Percentiles rank a stretch among this genome's conserved stretches.
These are phyloP conservation scores for Sitophilus oryzae DNA, from an alignment of 1,140 invertebrate genomes.

Conservation along the genomic window DNA sequence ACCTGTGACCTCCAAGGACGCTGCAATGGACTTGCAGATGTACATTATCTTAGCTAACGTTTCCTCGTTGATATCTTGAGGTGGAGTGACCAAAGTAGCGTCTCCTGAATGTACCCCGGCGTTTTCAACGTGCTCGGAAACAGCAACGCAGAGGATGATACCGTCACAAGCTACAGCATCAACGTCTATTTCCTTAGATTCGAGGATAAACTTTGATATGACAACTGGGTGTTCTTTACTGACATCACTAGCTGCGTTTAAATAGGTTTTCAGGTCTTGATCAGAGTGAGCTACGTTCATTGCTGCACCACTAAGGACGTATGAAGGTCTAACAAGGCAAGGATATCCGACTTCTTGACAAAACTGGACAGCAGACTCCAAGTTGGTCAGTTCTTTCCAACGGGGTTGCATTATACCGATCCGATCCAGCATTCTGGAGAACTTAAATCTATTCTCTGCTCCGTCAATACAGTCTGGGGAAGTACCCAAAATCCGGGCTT, in stretches of 20 bases:
- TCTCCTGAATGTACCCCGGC: slow-evolving; percentile 99
- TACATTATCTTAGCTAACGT: slow-evolving; percentile 86
- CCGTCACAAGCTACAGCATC: slow-evolving; percentile 96
- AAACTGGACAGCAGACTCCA: slow-evolving; percentile 82
- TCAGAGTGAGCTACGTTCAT: slow-evolving; percentile 98
- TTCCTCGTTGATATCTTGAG: slow-evolving; percentile 92
- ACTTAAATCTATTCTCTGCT: slow-evolving; percentile 98
- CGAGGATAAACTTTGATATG: slow-evolving; percentile 95
- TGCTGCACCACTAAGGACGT: slow-evolving; percentile 96
- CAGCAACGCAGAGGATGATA: slow-evolving; percentile 87
- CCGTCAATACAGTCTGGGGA: slow-evolving; percentile 94
- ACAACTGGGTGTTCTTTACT: slow-evolving; percentile 97
- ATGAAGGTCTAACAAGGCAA: slow-evolving; percentile 94
- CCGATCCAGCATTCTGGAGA: slow-evolving; percentile 94
- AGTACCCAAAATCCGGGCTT: slow-evolving; percentile 72
- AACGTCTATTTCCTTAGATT: slow-evolving; percentile 99
- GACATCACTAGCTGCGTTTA: slow-evolving; percentile 85
- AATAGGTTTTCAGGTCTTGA: slow-evolving; percentile 85
- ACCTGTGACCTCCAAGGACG: slow-evolving; percentile 89
- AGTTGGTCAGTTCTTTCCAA: slow-evolving; percentile 90
- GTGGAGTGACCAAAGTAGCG: slow-evolving; percentile 95
- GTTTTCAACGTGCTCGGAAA: slow-evolving; percentile 99
- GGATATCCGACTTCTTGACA: slow-evolving; percentile 97
- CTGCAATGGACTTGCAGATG: slow-evolving; percentile 84
- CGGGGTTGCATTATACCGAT: slow-evolving; percentile 92